Conservation (phyloP, 2,113 vertebrate species). For the Epinephelus lanceolatus region DNA sequence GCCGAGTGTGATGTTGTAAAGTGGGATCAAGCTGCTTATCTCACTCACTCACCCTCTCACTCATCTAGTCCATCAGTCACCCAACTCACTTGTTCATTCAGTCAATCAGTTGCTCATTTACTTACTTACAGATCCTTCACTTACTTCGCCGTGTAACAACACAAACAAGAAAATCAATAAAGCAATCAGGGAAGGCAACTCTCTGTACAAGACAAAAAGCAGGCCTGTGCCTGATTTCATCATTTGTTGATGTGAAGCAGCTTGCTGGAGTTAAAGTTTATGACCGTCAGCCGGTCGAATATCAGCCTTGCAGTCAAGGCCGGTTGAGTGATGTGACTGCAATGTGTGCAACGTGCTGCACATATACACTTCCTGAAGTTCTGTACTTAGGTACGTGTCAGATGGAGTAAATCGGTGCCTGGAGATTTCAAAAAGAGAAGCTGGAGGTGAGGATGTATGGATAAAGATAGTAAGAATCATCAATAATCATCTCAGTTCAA, state of each 20-base stretch:
- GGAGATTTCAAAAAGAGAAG: slow-evolving; percentile 4
- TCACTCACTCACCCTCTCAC: slow-evolving; percentile 54
- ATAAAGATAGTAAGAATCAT: not conserved
- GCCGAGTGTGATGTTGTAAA: slow-evolving; percentile 59
- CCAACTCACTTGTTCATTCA: slow-evolving; percentile 34
- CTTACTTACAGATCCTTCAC: slow-evolving; percentile 50
- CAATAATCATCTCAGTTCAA: too few species aligned
- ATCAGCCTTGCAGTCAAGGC: slow-evolving; percentile 35
- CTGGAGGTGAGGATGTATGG: not conserved
- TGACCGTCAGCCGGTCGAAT: slow-evolving; percentile 21
- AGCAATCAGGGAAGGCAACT: slow-evolving; percentile 47
- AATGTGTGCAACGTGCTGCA: not conserved
- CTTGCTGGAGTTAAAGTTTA: slow-evolving; percentile 41
- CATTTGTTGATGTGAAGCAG: slow-evolving; percentile 57
- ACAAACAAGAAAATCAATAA: slow-evolving; percentile 62
- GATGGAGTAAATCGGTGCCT: not conserved
- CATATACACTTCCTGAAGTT: not conserved
- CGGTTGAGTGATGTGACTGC: slow-evolving; percentile 1
- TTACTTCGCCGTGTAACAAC: slow-evolving; percentile 36
- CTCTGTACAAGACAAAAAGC: slow-evolving; percentile 18
- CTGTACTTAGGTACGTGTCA: slow-evolving; percentile 1
- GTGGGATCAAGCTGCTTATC: slow-evolving; percentile 74
- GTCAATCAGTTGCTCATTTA: slow-evolving; percentile 47
- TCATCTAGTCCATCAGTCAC: slow-evolving; percentile 61
- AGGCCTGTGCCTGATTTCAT: slow-evolving; percentile 42